Evolutionary conservation across 30 jellyfish, hydroid and myxozoan species (phyloP).

Genomic region (Aurelia aurita): DNA sequence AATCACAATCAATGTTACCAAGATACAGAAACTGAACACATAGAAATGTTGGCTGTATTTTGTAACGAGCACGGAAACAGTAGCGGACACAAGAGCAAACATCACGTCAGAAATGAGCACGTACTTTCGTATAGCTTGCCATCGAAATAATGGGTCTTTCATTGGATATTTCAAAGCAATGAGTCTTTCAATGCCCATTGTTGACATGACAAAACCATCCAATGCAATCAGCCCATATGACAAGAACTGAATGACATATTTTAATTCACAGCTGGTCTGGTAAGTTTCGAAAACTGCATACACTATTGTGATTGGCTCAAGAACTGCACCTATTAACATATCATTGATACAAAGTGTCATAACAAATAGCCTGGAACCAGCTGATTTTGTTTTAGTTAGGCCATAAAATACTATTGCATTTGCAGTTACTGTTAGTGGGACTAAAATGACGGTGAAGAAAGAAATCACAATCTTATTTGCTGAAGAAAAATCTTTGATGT

Average conservation of each 20-base stretch:
- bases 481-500: background rate
- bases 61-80: constrained; percentile 28
- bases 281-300: background rate
- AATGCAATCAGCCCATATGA: constrained; percentile 6
- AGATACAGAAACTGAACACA: constrained; percentile 26
- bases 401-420: constrained; percentile 29
- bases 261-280: background rate
- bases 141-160: constrained; percentile 18
- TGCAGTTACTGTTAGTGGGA: constrained; percentile 25
- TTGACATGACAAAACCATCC: constrained; percentile 25
- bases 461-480: background rate
- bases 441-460: background rate
- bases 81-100: background rate
- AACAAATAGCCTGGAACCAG: constrained; percentile 37
- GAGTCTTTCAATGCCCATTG: constrained; percentile 53
- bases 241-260: constrained; percentile 23
- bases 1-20: background rate
- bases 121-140: constrained; percentile 34
- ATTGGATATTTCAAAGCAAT: constrained; percentile 45
- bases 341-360: constrained; percentile 51
- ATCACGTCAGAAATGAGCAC: constrained; percentile 8
- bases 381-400: constrained; percentile 32
- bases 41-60: constrained; percentile 26
- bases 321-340: constrained; percentile 21
- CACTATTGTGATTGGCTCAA: constrained; percentile 2